Evolutionary conservation across 1,140 invertebrate genomes (phyloP).

Genomic region (Chymomyza costata): DNA sequence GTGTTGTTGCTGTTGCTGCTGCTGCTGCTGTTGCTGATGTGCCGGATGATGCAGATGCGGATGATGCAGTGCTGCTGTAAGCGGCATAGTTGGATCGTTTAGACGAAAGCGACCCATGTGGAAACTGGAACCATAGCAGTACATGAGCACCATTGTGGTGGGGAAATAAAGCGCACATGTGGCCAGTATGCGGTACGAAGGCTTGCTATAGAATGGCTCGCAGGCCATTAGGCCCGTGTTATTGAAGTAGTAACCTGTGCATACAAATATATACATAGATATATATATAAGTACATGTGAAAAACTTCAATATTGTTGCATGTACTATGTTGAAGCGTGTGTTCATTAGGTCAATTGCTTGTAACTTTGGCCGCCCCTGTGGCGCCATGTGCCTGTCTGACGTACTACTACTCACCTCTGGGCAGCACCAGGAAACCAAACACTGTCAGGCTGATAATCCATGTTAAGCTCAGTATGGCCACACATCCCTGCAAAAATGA

Average conservation of each 20-base stretch:
- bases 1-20: slow-evolving; percentile 29
- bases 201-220: slow-evolving; percentile 88
- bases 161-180: slow-evolving; percentile 91
- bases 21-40: slow-evolving; percentile 36
- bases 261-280: slow-evolving; percentile 4
- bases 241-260: slow-evolving; percentile 87
- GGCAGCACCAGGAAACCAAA: slow-evolving; percentile 87
- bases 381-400: background rate
- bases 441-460: slow-evolving; percentile 87
- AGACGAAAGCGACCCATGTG: slow-evolving; percentile 87
- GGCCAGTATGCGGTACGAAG: slow-evolving; percentile 84
- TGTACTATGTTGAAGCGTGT: background rate
- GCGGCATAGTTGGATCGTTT: slow-evolving; percentile 77
- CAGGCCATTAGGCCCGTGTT: slow-evolving; percentile 88
- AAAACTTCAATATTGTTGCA: background rate
- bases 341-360: slow-evolving; percentile 1
- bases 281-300: slow-evolving; percentile 16
- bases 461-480: slow-evolving; percentile 86
- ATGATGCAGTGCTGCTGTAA: slow-evolving; percentile 73
- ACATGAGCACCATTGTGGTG: slow-evolving; percentile 92
- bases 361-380: background rate
- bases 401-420: slow-evolving; percentile 76
- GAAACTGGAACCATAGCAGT: slow-evolving; percentile 91
- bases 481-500: slow-evolving; percentile 83
- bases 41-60: slow-evolving; percentile 58